These are phyloP conservation scores for Eucera pruinosa DNA, from an alignment of 2,888 invertebrate species.

Conservation along the genomic window DNA sequence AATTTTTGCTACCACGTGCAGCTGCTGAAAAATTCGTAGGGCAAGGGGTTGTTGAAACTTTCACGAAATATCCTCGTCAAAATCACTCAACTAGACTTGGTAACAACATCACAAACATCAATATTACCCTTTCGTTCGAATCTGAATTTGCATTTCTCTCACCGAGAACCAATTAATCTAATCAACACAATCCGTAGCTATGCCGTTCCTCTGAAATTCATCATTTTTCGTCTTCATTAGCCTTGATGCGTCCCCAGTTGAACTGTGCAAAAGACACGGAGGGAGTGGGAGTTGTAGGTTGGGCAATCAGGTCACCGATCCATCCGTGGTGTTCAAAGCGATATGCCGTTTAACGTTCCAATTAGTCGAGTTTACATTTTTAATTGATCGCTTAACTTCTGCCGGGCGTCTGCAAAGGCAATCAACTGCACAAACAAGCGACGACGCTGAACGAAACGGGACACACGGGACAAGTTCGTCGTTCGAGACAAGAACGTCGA, in stretches of 20 bases:
- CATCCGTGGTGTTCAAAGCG: conserved; percentile 36
- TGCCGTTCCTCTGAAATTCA: background rate
- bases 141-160: background rate
- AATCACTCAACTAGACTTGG: too few species aligned
- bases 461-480: conserved; percentile 43
- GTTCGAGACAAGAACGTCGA: conserved; percentile 12
- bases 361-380: conserved; percentile 71
- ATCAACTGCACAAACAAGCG: conserved; percentile 69
- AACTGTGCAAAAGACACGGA: background rate
- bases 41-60: too few species aligned
- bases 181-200: background rate
- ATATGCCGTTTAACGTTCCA: conserved; percentile 67
- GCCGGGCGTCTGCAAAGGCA: conserved; percentile 53
- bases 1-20: too few species aligned
- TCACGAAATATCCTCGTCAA: too few species aligned
- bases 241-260: background rate
- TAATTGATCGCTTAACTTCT: conserved; percentile 68
- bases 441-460: conserved; percentile 56
- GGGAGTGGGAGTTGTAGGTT: background rate
- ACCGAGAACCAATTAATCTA: background rate
- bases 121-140: background rate
- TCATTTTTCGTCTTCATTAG: conserved; percentile 27
- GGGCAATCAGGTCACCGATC: conserved; percentile 50
- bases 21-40: too few species aligned
- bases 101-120: too few species aligned